These are phyloP conservation scores for Chrysoperla carnea DNA, from an alignment of 1,140 invertebrate species.

Conservation along the genomic window DNA sequence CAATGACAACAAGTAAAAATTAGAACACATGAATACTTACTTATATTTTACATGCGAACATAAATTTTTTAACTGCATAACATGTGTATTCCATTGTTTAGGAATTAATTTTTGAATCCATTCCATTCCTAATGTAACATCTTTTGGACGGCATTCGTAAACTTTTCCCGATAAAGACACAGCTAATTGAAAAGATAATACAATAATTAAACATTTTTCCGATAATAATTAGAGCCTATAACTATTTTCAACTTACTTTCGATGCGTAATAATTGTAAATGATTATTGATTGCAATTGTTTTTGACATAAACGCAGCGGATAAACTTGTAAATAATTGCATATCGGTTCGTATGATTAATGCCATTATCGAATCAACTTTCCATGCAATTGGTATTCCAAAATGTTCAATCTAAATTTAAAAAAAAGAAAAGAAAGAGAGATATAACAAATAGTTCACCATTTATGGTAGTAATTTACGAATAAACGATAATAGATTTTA, in stretches of 20 bases:
- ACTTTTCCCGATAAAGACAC: constrained; percentile 31
- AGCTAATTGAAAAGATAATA: constrained; percentile 22
- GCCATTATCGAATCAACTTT: constrained; percentile 36
- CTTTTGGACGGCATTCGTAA: constrained; percentile 11
- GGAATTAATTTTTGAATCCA: neutral
- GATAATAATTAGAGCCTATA: neutral
- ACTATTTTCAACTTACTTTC: constrained; percentile 34
- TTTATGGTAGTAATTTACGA: too few species aligned
- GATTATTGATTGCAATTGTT: constrained; percentile 40
- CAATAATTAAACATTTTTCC: constrained; percentile 2
- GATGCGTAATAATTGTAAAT: constrained; percentile 38
- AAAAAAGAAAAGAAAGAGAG: too few species aligned
- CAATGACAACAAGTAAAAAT: too few species aligned
- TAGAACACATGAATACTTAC: neutral
- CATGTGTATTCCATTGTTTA: constrained; percentile 22
- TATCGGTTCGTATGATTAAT: constrained; percentile 40
- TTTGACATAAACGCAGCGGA: constrained; percentile 34
- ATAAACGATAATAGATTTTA: too few species aligned
- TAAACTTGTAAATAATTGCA: constrained; percentile 39
- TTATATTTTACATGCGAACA: constrained; percentile 14
- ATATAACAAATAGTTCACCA: too few species aligned
- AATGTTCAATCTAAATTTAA: constrained; percentile 38
- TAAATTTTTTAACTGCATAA: constrained; percentile 21
- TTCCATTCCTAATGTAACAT: neutral
- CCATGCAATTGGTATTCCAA: constrained; percentile 44